Evolutionary conservation across 2,888 invertebrate species (phyloP).

Genomic region (Magallana nippona): DNA sequence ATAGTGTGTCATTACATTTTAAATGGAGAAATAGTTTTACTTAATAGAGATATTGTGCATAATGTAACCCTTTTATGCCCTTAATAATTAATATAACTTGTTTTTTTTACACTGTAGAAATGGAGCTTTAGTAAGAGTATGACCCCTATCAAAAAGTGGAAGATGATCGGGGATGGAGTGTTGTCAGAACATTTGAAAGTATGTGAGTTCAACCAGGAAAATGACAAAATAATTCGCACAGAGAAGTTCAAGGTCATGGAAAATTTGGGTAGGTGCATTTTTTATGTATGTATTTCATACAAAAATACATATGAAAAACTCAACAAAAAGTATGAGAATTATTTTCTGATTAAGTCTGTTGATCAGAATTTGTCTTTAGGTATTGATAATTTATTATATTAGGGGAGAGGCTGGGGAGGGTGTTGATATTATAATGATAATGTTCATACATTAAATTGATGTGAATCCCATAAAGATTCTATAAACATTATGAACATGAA

Average conservation of each 20-base stretch:
- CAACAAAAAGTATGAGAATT: neutral
- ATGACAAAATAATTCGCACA: slow-evolving; percentile 55
- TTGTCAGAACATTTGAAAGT: slow-evolving; percentile 79
- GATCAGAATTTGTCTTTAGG: too few species aligned
- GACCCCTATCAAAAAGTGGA: slow-evolving; percentile 79
- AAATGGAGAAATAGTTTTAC: too few species aligned
- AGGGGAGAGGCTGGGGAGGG: too few species aligned
- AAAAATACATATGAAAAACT: neutral
- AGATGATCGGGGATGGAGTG: slow-evolving; percentile 71
- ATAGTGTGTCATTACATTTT: too few species aligned
- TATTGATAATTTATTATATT: too few species aligned
- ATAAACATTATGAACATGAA: too few species aligned
- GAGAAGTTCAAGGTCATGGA: slow-evolving; percentile 41
- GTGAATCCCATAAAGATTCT: too few species aligned
- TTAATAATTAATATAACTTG: neutral
- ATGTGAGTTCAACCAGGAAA: slow-evolving; percentile 78
- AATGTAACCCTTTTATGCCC: neutral
- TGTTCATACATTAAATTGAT: too few species aligned
- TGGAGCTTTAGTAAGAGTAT: slow-evolving; percentile 81
- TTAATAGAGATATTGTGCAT: too few species aligned
- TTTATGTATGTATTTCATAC: neutral
- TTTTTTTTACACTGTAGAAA: slow-evolving; percentile 65
- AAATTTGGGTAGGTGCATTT: neutral
- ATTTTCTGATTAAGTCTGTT: too few species aligned
- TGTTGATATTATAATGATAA: too few species aligned